Evolutionary conservation across 1,140 invertebrate species (phyloP).

Genomic region (Araneus ventricosus): DNA sequence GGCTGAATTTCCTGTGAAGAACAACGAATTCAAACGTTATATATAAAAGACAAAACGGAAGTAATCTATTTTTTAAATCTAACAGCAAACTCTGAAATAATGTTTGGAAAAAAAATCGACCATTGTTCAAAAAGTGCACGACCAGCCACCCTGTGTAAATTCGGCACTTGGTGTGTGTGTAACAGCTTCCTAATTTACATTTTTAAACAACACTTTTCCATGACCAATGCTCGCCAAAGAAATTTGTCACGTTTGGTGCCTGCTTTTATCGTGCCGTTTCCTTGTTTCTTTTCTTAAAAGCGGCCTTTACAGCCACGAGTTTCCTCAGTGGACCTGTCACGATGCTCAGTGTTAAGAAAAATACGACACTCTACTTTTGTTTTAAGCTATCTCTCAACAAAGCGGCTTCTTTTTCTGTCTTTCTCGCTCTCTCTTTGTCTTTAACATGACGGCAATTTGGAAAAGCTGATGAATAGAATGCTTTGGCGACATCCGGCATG

Average conservation of each 20-base stretch:
- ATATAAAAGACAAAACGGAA: not conserved
- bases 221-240: slow-evolving; percentile 36
- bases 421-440: slow-evolving; percentile 52
- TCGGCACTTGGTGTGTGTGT: not conserved
- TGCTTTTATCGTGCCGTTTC: slow-evolving; percentile 13
- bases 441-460: slow-evolving; percentile 31
- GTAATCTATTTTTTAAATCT: not conserved
- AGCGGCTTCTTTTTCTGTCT: slow-evolving; percentile 57
- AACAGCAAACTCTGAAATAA: not conserved
- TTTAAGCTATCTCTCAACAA: slow-evolving; percentile 43
- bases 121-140: not conserved
- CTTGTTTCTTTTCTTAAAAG: slow-evolving; percentile 41
- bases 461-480: slow-evolving; percentile 22
- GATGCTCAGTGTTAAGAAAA: slow-evolving; percentile 16
- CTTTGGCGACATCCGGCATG: slow-evolving; percentile 26
- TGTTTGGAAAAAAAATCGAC: not conserved
- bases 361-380: slow-evolving; percentile 46
- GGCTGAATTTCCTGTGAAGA: not conserved
- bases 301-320: slow-evolving; percentile 39
- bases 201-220: slow-evolving; percentile 39
- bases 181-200: slow-evolving; percentile 27
- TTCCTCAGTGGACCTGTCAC: slow-evolving; percentile 22
- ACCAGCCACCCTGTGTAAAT: slow-evolving; percentile 6
- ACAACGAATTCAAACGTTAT: not conserved
- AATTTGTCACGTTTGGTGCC: slow-evolving; percentile 54